phyloP scores from a whole-genome alignment of 92 coral and sea anemone genomes.

The Phenganax stokvisi region DNA sequence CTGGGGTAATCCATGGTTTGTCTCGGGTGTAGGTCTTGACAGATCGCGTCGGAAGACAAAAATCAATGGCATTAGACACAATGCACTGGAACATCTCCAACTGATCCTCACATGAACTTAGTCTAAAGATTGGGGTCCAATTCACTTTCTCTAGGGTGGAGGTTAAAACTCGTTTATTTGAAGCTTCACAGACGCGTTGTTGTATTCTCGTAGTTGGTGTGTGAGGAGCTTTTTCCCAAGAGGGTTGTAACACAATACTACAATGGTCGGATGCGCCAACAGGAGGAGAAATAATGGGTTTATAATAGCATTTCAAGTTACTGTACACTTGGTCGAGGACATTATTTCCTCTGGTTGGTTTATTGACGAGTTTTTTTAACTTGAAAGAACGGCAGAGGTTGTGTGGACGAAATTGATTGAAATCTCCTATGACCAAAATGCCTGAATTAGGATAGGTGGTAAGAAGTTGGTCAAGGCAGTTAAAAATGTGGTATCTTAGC shows the following conservation, averaged over 20 bases:
- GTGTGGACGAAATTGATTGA: neutral
- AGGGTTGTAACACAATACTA: too few relatives aligned
- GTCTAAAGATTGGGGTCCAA: constrained; percentile 38
- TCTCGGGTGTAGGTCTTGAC: too few relatives aligned
- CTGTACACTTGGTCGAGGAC: constrained; percentile 41
- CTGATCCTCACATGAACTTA: too few relatives aligned
- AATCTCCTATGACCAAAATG: neutral
- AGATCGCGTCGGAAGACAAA: constrained; percentile 44
- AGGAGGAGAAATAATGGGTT: constrained; percentile 34
- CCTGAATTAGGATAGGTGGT: neutral
- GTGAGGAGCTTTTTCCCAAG: too few relatives aligned
- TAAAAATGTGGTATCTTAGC: neutral
- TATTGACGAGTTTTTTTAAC: constrained; percentile 34
- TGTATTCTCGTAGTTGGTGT: constrained; percentile 16
- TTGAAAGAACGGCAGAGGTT: constrained; percentile 29
- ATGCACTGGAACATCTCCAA: constrained; percentile 6
- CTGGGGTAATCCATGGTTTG: too few relatives aligned
- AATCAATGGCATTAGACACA: constrained; percentile 28
- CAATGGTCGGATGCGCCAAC: neutral
- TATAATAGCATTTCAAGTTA: constrained; percentile 22
- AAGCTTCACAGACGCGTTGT: constrained; percentile 35
- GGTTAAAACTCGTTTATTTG: constrained; percentile 35
- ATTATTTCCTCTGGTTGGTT: constrained; percentile 40
- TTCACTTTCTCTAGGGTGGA: constrained; percentile 14
- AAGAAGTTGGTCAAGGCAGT: neutral